Evolutionary conservation across 2,113 vertebrate genomes (phyloP).

Genomic region (Urocitellus parryii): DNA sequence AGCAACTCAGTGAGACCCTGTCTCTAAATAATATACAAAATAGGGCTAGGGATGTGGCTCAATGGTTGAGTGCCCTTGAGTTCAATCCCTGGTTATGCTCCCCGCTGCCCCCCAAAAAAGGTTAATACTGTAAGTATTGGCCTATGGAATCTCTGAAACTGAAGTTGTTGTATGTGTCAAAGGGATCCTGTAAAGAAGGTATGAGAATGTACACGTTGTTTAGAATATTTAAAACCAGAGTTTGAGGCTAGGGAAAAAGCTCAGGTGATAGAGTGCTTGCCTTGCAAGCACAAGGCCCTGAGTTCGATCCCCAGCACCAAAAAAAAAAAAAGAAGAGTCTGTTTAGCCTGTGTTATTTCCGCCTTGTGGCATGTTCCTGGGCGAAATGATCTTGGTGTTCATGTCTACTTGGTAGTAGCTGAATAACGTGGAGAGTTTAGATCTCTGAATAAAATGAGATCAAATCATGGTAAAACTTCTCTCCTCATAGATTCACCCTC

Average conservation of each 20-base stretch:
- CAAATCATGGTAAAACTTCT: background rate
- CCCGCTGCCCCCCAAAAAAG: too few species aligned
- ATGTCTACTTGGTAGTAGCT: background rate
- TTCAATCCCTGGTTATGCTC: too few species aligned
- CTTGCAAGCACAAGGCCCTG: too few species aligned
- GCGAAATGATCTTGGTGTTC: background rate
- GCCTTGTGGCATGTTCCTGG: background rate
- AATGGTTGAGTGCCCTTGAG: too few species aligned
- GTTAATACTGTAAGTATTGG: background rate
- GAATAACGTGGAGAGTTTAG: background rate
- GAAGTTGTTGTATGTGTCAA: background rate
- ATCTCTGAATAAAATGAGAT: background rate
- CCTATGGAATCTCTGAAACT: background rate
- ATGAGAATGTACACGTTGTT: background rate
- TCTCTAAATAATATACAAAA: too few species aligned
- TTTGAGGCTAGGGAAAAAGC: background rate
- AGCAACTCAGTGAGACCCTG: too few species aligned
- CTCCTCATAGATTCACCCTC: conserved; percentile 88
- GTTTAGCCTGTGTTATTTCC: background rate
- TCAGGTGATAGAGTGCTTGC: too few species aligned
- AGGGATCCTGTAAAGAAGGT: background rate
- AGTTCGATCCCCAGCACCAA: too few species aligned
- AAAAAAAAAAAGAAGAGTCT: too few species aligned
- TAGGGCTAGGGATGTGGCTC: too few species aligned
- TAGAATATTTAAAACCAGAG: background rate